Conservation (phyloP, 2,797 vertebrate genomes). For the Rhyacichthys aspro region DNA sequence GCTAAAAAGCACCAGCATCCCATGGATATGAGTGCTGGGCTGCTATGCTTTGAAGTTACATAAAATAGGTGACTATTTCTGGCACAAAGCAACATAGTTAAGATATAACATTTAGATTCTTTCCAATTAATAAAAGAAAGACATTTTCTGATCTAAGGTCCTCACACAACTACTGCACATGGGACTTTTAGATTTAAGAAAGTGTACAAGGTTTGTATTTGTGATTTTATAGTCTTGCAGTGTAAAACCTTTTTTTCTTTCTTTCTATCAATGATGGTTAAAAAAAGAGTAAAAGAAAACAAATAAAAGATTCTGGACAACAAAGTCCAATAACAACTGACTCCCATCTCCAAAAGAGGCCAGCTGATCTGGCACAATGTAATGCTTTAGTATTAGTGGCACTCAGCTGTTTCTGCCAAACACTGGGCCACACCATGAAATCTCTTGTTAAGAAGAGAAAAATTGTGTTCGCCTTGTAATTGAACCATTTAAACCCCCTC, state of each 20-base stretch:
- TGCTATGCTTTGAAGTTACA: conserved; percentile 5
- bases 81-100: background rate
- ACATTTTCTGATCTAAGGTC: too few species aligned
- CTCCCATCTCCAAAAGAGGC: conserved; percentile 86
- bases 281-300: too few species aligned
- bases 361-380: conserved; percentile 89
- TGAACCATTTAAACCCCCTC: conserved; percentile 97
- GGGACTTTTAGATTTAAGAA: too few species aligned
- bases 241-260: too few species aligned
- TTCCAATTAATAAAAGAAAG: background rate
- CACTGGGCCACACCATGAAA: conserved; percentile 96
- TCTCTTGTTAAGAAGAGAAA: conserved; percentile 99
- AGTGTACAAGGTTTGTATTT: too few species aligned
- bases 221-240: too few species aligned
- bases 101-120: background rate
- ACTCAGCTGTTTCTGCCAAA: conserved; percentile 97
- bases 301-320: conserved; percentile 92
- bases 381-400: conserved; percentile 93
- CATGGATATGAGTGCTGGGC: conserved; percentile 2
- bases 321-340: conserved; percentile 98
- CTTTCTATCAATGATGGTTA: too few species aligned
- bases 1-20: conserved; percentile 31
- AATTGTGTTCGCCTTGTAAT: conserved; percentile 99
- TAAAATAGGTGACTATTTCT: conserved; percentile 12
- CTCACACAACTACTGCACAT: too few species aligned